Evolutionary conservation across 2,113 vertebrate species (phyloP).

Genomic region (Aspidoscelis tigris): DNA sequence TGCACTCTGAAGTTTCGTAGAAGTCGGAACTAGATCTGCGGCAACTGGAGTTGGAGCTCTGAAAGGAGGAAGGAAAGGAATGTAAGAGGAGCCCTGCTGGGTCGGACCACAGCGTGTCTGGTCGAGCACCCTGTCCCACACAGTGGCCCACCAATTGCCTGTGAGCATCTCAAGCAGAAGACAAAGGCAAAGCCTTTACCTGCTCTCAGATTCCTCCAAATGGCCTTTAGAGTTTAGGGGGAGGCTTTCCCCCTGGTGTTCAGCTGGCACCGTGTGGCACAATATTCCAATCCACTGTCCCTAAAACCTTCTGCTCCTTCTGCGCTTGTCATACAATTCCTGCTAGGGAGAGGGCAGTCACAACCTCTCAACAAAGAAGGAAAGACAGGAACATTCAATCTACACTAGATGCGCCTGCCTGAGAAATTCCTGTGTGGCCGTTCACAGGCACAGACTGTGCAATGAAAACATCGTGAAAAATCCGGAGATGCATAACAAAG

Average conservation of each 20-base stretch:
- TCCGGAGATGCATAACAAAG: not conserved
- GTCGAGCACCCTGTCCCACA: no score
- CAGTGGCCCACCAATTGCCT: no score
- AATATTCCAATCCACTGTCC: not conserved
- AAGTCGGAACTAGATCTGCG: slow-evolving; percentile 87
- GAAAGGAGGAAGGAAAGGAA: slow-evolving; percentile 44
- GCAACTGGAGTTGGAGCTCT: slow-evolving; percentile 77
- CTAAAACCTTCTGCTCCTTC: not conserved
- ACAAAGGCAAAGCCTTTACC: no score
- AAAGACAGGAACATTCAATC: not conserved
- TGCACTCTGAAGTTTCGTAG: slow-evolving; percentile 81
- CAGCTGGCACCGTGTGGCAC: no score
- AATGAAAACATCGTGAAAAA: not conserved
- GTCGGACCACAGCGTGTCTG: no score
- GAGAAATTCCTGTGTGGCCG: not conserved
- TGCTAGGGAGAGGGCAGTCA: not conserved
- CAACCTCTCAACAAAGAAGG: not conserved
- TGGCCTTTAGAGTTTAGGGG: not conserved
- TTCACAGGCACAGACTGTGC: not conserved
- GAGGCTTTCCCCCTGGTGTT: not conserved
- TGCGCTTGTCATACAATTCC: not conserved
- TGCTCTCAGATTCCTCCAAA: no score
- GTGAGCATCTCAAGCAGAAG: no score
- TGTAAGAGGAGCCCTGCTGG: no score
- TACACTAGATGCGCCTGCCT: not conserved